Evolutionary conservation across 2,113 vertebrate genomes (phyloP).

Genomic region (Uria aalge): DNA sequence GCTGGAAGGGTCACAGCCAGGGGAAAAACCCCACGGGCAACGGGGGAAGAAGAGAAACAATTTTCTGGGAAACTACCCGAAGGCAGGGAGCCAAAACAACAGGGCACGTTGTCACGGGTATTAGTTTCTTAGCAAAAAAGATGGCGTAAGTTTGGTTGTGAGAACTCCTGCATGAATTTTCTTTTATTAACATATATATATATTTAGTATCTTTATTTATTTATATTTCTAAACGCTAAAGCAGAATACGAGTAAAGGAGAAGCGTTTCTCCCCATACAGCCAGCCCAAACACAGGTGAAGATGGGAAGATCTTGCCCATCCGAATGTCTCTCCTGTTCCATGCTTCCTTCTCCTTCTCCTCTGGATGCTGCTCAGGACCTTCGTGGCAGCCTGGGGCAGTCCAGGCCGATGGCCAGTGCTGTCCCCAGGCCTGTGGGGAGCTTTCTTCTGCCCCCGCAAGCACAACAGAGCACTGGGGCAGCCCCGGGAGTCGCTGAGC

Average conservation of each 20-base stretch:
- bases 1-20: not conserved
- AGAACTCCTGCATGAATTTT: not conserved
- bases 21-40: not conserved
- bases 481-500: not conserved
- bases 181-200: not conserved
- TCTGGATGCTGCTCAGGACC: not conserved
- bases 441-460: not conserved
- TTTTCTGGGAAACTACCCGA: not conserved
- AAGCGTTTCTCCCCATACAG: not conserved
- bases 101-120: not conserved
- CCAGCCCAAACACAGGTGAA: not conserved
- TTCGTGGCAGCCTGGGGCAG: not conserved
- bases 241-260: not conserved
- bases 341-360: not conserved
- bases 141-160: not conserved
- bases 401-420: not conserved
- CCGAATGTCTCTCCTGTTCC: rapidly evolving
- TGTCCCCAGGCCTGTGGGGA: not conserved
- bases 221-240: not conserved
- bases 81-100: not conserved
- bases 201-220: not conserved
- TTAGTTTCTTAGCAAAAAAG: not conserved
- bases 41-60: not conserved
- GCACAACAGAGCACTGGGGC: not conserved
- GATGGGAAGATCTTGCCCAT: not conserved